A percentile compares a stretch with the other conserved stretches of the same genome.
Conservation (phyloP, 2,797 vertebrate genomes). For the Crypturellus tataupa region DNA sequence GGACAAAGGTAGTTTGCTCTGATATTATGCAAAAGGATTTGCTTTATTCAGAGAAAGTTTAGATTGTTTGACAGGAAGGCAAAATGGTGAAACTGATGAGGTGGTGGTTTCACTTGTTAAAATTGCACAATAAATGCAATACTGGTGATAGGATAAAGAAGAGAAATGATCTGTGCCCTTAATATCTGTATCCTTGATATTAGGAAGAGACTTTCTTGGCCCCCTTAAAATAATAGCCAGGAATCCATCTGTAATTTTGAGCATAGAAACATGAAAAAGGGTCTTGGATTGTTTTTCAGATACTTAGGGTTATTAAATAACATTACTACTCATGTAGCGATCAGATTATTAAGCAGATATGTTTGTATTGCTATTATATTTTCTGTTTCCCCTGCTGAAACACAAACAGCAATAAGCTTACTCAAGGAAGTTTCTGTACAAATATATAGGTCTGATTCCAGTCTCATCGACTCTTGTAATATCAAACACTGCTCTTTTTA, state of each 20-base stretch:
- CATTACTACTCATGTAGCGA: background rate
- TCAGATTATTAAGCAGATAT: background rate
- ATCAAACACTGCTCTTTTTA: slow-evolving; percentile 49
- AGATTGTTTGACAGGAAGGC: slow-evolving; percentile 34
- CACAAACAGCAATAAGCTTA: background rate
- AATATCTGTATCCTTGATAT: background rate
- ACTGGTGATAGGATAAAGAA: background rate
- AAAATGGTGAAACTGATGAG: background rate
- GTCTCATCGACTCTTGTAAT: background rate
- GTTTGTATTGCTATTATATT: background rate
- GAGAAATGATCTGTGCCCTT: background rate
- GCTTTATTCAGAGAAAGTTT: background rate
- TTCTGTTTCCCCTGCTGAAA: background rate
- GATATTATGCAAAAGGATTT: background rate
- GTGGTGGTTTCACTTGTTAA: background rate
- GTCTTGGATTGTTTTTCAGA: background rate
- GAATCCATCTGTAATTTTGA: background rate
- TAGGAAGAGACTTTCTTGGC: background rate
- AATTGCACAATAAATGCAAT: background rate
- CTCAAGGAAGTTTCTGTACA: slow-evolving; percentile 8
- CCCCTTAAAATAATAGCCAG: background rate
- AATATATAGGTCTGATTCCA: background rate
- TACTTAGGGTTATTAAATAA: background rate
- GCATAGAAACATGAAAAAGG: slow-evolving; percentile 15
- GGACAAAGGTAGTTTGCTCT: background rate